Evolutionary conservation across 64 coral and sea anemone species (phyloP).

Genomic region (Montipora cactus): DNA sequence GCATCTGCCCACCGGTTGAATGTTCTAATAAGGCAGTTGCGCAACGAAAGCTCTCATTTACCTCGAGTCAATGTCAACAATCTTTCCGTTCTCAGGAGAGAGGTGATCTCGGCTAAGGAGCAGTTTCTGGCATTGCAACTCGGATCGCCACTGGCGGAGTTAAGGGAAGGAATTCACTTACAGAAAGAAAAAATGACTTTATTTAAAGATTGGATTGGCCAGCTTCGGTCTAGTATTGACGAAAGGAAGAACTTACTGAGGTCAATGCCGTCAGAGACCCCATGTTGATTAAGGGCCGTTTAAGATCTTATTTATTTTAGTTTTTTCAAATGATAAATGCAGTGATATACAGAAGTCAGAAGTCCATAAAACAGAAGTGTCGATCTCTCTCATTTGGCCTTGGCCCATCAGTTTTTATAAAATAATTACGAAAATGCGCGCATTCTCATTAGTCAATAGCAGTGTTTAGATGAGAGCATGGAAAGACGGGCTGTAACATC

Average conservation of each 20-base stretch:
- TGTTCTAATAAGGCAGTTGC: background rate
- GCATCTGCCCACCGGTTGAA: background rate
- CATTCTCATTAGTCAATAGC: too few species aligned
- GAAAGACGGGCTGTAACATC: too few species aligned
- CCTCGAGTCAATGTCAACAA: conserved; percentile 11
- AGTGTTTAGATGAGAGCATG: too few species aligned
- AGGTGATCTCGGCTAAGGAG: conserved; percentile 11
- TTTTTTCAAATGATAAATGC: too few species aligned
- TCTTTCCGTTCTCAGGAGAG: conserved; percentile 16
- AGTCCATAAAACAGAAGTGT: too few species aligned
- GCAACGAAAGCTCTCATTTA: conserved; percentile 55
- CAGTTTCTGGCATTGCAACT: conserved; percentile 16
- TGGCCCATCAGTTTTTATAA: too few species aligned
- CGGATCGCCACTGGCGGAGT: background rate
- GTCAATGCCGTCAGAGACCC: background rate
- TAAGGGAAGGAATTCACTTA: conserved; percentile 25
- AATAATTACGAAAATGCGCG: too few species aligned
- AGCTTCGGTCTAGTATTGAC: conserved; percentile 3
- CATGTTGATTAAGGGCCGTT: background rate
- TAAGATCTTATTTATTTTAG: background rate
- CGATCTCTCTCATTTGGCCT: too few species aligned
- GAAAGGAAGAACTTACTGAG: conserved; percentile 13
- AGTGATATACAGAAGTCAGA: too few species aligned
- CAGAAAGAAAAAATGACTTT: conserved; percentile 28
- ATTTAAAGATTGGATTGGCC: conserved; percentile 18